Evolutionary conservation across 1,140 invertebrate species (phyloP), one percentile per base, ranked within the genome.

Genomic region (Hydropsyche tenuis): DNA sequence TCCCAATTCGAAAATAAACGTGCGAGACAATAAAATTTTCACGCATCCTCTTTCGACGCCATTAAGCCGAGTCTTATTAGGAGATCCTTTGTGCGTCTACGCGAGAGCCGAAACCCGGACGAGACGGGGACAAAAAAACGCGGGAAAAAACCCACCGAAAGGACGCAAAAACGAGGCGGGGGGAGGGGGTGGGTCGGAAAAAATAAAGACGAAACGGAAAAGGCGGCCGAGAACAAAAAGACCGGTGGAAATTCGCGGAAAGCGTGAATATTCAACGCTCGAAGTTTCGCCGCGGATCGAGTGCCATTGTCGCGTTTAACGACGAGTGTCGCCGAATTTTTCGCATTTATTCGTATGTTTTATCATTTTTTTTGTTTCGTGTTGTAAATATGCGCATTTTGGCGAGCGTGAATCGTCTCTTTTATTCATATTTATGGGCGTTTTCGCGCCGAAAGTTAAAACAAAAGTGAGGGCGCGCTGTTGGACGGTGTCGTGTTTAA

Each of bases 11-110:
- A 27, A 42, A 45, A 66, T 66, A 66, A 66, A 37, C 63, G 30
- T 22, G 45, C n/a, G 65, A 68, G 65, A 68, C 65, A 68, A 68
- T 68, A 48, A 68, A 68, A 68, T 68, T 68, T 68, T 68, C 65
- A 68, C 65, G 65, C 65, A 48, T 68, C 45, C 65, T 11, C 22
- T 45, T 66, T 65, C 45, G 65, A 30, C 9, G 65, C 65, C 65
- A 68, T 68, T 68, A 68, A 46, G 45, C 45, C 43, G 23, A 43
- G 43, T 42, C 65, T 68, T 68, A 68, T 68, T 43, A 48, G 43
- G 56, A 23, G 65, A 68, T 68, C 42, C 43, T 68, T 48, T 68
- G n/a, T n/a, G n/a, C n/a, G n/a, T n/a, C n/a, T 68, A 45, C 48
- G 42, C 25, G n/a, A 43, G 65, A 37, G 30, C 3, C 30, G 30